Evolutionary conservation across 2,888 invertebrate genomes (phyloP).

Genomic region (Tiliacea aurago): DNA sequence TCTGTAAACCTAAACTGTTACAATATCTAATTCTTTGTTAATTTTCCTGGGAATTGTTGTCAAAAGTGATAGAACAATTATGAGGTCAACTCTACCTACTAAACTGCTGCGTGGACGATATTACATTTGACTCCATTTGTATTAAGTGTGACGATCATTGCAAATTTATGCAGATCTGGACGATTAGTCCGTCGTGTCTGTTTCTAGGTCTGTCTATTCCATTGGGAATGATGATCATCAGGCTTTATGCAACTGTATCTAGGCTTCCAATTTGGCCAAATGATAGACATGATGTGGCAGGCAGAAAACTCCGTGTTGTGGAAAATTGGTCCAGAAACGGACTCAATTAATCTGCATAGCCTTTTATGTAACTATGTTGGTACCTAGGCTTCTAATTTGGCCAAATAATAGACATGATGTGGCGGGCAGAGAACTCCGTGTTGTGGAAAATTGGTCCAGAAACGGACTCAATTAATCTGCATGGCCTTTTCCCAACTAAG

Average conservation of each 20-base stretch:
- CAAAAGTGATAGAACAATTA: not conserved
- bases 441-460: not conserved
- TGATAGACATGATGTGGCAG: not conserved
- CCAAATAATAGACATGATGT: not conserved
- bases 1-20: not conserved
- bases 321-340: not conserved
- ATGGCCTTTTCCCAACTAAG: too few relatives aligned
- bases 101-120: constrained; percentile 19
- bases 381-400: not conserved
- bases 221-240: not conserved
- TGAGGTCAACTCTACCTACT: not conserved
- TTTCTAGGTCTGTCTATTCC: not conserved
- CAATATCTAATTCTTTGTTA: not conserved
- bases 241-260: not conserved
- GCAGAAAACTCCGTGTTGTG: not conserved
- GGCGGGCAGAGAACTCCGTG: not conserved
- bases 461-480: too few relatives aligned
- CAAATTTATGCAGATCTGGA: constrained; percentile 43
- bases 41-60: not conserved
- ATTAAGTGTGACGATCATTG: constrained; percentile 41
- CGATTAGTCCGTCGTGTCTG: constrained; percentile 2
- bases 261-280: not conserved
- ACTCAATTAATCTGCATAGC: too few relatives aligned
- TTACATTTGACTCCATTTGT: constrained; percentile 27
- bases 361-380: too few relatives aligned